These are phyloP conservation scores for Muntiacus muntjak DNA, from an alignment of 2,113 vertebrate species.

Conservation along the genomic window DNA sequence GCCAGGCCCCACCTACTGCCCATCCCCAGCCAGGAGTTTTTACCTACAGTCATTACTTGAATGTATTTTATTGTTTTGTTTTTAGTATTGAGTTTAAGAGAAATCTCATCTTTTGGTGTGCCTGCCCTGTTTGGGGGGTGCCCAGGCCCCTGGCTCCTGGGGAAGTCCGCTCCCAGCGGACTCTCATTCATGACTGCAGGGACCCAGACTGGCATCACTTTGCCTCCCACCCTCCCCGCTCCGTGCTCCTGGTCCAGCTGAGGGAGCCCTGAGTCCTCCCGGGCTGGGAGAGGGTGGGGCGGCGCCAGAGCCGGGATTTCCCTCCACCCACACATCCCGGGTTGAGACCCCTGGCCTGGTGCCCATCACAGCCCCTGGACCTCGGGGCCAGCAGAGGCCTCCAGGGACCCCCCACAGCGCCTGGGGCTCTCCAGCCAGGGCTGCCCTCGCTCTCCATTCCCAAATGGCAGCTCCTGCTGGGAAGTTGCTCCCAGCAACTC, in stretches of 20 bases:
- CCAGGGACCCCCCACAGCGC: neutral
- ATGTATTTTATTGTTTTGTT: neutral
- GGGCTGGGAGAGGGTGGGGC: neutral
- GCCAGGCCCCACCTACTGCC: accelerated
- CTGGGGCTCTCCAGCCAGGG: neutral
- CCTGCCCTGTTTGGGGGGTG: neutral
- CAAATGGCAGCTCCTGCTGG: neutral
- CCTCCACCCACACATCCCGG: neutral
- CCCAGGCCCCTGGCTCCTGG: neutral
- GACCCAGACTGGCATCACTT: neutral
- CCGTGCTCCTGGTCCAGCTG: accelerated
- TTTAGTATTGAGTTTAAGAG: neutral
- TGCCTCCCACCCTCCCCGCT: neutral
- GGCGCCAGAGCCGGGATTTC: neutral
- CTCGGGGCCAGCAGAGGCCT: neutral
- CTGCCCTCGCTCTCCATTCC: accelerated
- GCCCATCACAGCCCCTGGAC: neutral
- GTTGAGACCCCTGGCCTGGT: neutral
- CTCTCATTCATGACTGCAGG: neutral
- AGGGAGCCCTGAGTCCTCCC: neutral
- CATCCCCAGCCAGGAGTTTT: neutral
- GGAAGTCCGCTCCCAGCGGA: accelerated
- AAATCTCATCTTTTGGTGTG: neutral
- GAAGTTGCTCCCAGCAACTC: neutral
- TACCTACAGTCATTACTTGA: neutral